Conservation (phyloP, 2,113 vertebrate genomes). For the Brienomyrus longianalis region DNA sequence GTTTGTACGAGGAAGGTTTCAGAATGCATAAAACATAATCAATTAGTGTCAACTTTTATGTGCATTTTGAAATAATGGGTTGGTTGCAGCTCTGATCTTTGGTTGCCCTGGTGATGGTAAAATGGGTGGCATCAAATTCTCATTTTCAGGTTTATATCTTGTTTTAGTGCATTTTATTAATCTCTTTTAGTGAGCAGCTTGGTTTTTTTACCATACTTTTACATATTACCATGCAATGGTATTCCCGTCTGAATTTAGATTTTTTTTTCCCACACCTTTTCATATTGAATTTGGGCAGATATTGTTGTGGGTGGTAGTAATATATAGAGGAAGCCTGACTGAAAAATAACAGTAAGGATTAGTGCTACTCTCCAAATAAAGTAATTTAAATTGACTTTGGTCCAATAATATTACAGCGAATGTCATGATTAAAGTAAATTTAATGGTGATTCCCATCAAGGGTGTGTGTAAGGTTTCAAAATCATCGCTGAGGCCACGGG, state of each 20-base stretch:
- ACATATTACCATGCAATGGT: neutral
- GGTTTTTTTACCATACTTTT: neutral
- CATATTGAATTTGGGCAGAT: neutral
- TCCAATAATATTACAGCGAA: neutral
- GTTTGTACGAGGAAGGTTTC: neutral
- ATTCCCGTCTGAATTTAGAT: neutral
- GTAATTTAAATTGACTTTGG: neutral
- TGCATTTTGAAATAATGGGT: neutral
- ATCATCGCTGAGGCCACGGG: neutral
- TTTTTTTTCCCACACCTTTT: neutral
- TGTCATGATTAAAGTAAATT: neutral
- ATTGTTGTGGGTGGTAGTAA: neutral
- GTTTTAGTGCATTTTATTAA: neutral
- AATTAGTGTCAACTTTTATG: neutral
- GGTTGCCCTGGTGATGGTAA: neutral
- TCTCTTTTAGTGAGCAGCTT: neutral
- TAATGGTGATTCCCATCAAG: neutral
- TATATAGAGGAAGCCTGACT: neutral
- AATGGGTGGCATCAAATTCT: neutral
- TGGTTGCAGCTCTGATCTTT: neutral
- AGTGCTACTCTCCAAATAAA: neutral
- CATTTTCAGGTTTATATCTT: neutral
- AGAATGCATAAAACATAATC: neutral
- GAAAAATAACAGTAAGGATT: neutral
- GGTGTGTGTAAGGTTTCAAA: neutral